Base-by-base conservation (phyloP, 2,888 invertebrate genomes). In the Iphiclides podalirius region DNA sequence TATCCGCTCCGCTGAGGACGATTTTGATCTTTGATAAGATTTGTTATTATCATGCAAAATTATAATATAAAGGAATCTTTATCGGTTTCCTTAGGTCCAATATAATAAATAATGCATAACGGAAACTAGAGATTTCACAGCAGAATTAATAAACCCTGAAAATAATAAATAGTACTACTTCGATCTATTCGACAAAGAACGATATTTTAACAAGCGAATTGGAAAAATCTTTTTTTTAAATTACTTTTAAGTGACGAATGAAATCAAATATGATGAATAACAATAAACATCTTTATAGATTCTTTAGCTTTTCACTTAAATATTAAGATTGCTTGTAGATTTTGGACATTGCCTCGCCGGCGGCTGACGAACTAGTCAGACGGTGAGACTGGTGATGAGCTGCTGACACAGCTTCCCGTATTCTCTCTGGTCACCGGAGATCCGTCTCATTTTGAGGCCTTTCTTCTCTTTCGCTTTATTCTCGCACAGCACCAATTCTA, bases 351-450 rank as follows among this genome's bases (percentile, higher is more conserved):
- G 6, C 20, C 6, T 6, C 4, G 6, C 6, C 20, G 6, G 4
- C 20, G 20, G 6, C 6, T 6, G 6, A 20, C 6, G 23, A 20
- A 26, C 16, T 2, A 47, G 6, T 60, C 80, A 95, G 72, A 94
- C 94, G 50, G 94, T 94, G 89, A 96, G 93, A 72, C 95, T 95
- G 41, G 95, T 95, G 52, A 96, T 95, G 63, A 97, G 82, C 79
- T 96, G 95, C 72, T 96, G 94, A 77, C 96, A 96, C 33, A 96
- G 90, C 75, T 95, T 95, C 55, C 95, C 95, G 70, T 96, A 96
- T 70, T 96, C 95, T 61, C 94, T 89, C 77, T 95, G 95, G 78
- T 97, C 96, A 3, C 96, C 96, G 0, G 96, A 96, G 63, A 97
- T 95, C 67, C 96, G 87, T 47, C 96, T 86, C 92, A 97, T 92